These are phyloP conservation scores for Raja brachyura DNA, from an alignment of 2,113 vertebrate species.

Conservation along the genomic window DNA sequence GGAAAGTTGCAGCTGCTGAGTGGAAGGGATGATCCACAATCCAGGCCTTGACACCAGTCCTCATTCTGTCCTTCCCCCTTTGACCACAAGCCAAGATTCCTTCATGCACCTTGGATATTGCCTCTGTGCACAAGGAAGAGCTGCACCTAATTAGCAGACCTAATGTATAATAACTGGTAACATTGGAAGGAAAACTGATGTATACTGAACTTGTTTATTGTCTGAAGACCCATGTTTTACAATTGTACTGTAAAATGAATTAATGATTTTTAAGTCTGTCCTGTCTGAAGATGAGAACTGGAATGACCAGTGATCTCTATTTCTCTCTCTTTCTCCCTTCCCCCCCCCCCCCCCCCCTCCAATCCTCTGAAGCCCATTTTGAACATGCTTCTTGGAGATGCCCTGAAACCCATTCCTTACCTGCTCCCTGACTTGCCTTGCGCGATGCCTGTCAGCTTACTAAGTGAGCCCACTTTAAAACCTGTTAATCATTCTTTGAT, in stretches of 20 bases:
- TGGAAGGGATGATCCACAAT: constrained; percentile 63
- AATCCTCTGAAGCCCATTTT: background rate
- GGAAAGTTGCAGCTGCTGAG: constrained; percentile 93
- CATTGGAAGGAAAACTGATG: constrained; percentile 32
- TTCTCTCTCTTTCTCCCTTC: too few species aligned
- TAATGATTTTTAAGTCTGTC: constrained; percentile 33
- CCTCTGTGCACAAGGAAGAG: constrained; percentile 7
- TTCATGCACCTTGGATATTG: background rate
- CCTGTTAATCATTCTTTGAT: background rate
- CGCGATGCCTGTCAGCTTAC: background rate
- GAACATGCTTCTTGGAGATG: background rate
- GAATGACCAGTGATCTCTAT: constrained; percentile 6
- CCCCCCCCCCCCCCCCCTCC: too few species aligned
- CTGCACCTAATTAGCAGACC: constrained; percentile 27
- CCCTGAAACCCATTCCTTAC: background rate
- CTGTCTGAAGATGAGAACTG: constrained; percentile 12
- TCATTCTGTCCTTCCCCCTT: constrained; percentile 51
- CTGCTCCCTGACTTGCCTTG: background rate
- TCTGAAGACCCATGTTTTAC: constrained; percentile 31
- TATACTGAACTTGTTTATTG: constrained; percentile 35
- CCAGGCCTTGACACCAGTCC: constrained; percentile 64
- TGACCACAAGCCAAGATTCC: constrained; percentile 44
- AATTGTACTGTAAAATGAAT: constrained; percentile 34
- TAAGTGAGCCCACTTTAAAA: background rate
- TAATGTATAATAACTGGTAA: constrained; percentile 31